Evolutionary conservation across 2,888 invertebrate species (phyloP), one percentile per base, ranked within the genome.

Genomic region (Chironomus riparius): DNA sequence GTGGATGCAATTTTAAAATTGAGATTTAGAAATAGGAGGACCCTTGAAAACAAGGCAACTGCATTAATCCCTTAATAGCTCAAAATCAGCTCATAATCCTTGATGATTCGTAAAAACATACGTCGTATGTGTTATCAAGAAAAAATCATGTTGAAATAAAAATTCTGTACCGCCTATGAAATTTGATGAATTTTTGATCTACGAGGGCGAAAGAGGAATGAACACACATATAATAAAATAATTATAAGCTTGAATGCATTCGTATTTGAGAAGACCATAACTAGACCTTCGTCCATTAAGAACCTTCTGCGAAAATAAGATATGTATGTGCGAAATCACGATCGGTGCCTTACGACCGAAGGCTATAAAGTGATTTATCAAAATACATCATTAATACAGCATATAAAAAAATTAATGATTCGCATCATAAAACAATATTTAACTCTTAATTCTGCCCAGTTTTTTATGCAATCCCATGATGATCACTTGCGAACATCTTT

Each of bases 351-450:
- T 22, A 24, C 13, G 65, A 65, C 72, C 70, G 28, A 56, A 61
- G 72, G 72, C 72, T 73, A 73, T 56, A 73, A 73, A 73, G 72
- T 62, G 56, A 73, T 73, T 62, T 38, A 73, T 73, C 72, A 62
- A 61, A 73, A 73, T 73, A 21, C 72, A 61, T 73, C 72, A 73
- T 73, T 73, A 73, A 61, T 15, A 15, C 56, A 18, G 6, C 69
- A 28, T n/a, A 69, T 38, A 69, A 18, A 38, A 21, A 68, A 24
- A 24, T 18, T 24, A 24, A 68, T 68, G 15, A 38, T 15, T 22
- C 18, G 5, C 68, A 68, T 68, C 22, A 68, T 28, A 28, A 18
- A 47, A 47, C 70, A 56, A 56, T 6, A 21, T 62, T 18, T 62
- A 28, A 28, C 5, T 62, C 48, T n/a, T 18, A 50, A n/a, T 50